Conservation (phyloP, 1,140 invertebrate species). For the Ctenoplectra terminalis region DNA sequence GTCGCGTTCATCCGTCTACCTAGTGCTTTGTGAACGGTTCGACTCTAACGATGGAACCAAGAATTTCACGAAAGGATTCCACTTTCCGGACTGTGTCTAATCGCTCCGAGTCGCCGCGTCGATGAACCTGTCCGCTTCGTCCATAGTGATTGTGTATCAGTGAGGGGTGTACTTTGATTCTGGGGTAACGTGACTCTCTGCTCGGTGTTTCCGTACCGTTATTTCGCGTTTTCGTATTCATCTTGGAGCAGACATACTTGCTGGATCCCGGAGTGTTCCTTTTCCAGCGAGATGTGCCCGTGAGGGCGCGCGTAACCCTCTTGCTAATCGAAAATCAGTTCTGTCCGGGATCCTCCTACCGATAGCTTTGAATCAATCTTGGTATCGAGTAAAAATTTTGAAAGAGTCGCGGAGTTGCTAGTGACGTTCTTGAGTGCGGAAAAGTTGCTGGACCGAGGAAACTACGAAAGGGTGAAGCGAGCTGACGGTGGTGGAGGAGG, state of each 20-base stretch:
- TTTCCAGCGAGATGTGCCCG: conserved; percentile 48
- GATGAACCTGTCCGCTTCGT: conserved; percentile 26
- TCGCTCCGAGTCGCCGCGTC: background rate
- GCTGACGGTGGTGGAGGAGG: conserved; percentile 41
- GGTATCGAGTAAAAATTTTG: background rate
- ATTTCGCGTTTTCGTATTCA: background rate
- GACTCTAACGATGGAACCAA: conserved; percentile 13
- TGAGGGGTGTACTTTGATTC: conserved; percentile 40
- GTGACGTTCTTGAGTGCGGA: conserved; percentile 25
- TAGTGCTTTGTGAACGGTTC: conserved; percentile 36
- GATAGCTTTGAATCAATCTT: no score
- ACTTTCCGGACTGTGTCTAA: conserved; percentile 6
- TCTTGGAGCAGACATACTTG: no score
- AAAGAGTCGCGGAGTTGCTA: conserved; percentile 5
- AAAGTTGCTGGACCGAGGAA: background rate
- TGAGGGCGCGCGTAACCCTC: conserved; percentile 17
- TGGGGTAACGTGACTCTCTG: conserved; percentile 32
- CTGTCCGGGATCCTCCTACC: background rate
- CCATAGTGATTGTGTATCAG: conserved; percentile 57
- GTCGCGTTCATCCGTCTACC: background rate
- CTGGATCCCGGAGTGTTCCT: background rate
- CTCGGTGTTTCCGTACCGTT: conserved; percentile 13
- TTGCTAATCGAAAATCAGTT: background rate
- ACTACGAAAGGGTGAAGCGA: conserved; percentile 35
- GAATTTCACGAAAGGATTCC: background rate